Conservation (phyloP, 2,113 vertebrate species). For the Vimba vimba region DNA sequence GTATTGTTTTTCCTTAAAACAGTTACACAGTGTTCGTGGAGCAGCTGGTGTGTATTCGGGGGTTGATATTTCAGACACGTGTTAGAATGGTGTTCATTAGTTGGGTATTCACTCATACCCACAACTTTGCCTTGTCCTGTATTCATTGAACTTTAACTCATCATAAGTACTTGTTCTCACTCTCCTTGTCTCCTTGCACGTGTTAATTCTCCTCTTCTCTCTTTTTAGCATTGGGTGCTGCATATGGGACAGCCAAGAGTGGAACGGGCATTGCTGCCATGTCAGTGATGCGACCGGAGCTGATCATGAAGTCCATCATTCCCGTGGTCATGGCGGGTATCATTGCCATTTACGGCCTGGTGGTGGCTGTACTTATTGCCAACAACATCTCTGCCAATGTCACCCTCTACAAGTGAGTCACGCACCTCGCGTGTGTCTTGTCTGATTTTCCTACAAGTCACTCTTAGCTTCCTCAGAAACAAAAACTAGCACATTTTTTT, state of each 20-base stretch:
- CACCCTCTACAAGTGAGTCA: constrained; percentile 88
- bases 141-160: background rate
- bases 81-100: constrained; percentile 1
- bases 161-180: background rate
- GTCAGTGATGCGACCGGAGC: constrained; percentile 98
- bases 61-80: background rate
- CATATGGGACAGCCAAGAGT: constrained; percentile 97
- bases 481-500: background rate
- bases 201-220: background rate
- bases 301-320: constrained; percentile 99
- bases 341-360: constrained; percentile 97
- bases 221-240: constrained; percentile 89
- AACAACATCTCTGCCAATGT: constrained; percentile 85
- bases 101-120: background rate
- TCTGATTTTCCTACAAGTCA: background rate
- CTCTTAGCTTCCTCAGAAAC: background rate
- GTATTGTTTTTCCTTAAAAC: background rate
- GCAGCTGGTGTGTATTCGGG: background rate
- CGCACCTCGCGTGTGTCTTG: background rate
- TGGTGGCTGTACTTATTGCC: constrained; percentile 98
- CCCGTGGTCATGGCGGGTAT: constrained; percentile 99
- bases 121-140: background rate
- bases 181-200: background rate
- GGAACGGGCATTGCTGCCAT: constrained; percentile 98
- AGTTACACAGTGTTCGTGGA: background rate